Conservation (phyloP, 2,888 invertebrate species). For the Leptarthrus brevirostris region DNA sequence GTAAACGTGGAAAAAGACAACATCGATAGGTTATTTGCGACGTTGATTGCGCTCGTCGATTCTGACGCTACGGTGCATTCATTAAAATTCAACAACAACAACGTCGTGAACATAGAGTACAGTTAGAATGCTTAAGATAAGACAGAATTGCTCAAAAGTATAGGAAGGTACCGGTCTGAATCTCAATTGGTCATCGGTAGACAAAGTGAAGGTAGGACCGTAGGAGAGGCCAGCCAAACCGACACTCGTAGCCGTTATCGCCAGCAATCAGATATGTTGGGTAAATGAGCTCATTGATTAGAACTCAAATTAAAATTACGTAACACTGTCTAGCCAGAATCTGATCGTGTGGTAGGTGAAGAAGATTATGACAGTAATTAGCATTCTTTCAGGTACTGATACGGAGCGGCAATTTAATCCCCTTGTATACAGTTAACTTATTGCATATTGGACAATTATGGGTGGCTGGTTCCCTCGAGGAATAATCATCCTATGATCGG, state of each 20-base stretch:
- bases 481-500: slow-evolving; percentile 8
- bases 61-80: slow-evolving; percentile 43
- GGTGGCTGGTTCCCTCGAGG: slow-evolving; percentile 26
- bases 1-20: slow-evolving; percentile 14
- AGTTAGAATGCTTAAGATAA: slow-evolving; percentile 11
- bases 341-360: slow-evolving; percentile 51
- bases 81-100: slow-evolving; percentile 10
- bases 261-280: slow-evolving; percentile 50
- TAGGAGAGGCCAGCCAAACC: neutral
- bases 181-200: slow-evolving; percentile 38
- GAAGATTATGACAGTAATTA: slow-evolving; percentile 48
- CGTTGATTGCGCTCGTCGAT: slow-evolving; percentile 46
- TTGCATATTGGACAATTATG: slow-evolving; percentile 32
- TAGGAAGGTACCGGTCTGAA: slow-evolving; percentile 27
- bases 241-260: slow-evolving; percentile 35
- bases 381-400: slow-evolving; percentile 5
- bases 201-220: neutral
- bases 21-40: slow-evolving; percentile 42
- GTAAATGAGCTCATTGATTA: slow-evolving; percentile 50
- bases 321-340: slow-evolving; percentile 41
- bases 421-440: slow-evolving; percentile 2
- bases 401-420: neutral
- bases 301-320: slow-evolving; percentile 51
- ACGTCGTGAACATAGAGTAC: slow-evolving; percentile 10
- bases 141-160: slow-evolving; percentile 23